Percentiles rank a stretch among this genome's conserved stretches.
Evolutionary conservation across 2,113 vertebrate species (phyloP).

Genomic region (Aspidoscelis tigris): DNA sequence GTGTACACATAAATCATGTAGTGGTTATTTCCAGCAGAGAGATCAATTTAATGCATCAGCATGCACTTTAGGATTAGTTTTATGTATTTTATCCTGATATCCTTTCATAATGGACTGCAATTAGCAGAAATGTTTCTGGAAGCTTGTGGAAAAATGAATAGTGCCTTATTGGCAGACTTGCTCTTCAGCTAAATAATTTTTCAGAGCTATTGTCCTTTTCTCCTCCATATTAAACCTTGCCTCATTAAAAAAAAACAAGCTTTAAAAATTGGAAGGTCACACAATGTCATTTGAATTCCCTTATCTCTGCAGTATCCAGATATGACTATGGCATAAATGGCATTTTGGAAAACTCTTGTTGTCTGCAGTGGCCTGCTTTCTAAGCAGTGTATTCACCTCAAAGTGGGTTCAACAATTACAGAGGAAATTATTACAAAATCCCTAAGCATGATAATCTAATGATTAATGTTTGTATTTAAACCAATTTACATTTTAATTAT

Average conservation of each 20-base stretch:
- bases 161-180: slow-evolving; percentile 10
- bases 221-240: neutral
- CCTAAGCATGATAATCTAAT: too few species aligned
- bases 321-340: neutral
- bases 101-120: slow-evolving; percentile 3
- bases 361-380: too few species aligned
- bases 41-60: slow-evolving; percentile 5
- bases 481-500: too few species aligned
- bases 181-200: slow-evolving; percentile 13
- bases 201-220: neutral
- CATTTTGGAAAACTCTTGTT: neutral
- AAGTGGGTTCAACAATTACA: too few species aligned
- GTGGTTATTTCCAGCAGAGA: neutral
- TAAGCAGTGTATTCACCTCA: too few species aligned
- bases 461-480: too few species aligned
- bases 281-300: neutral
- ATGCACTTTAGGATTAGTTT: slow-evolving; percentile 19
- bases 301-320: neutral
- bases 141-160: neutral
- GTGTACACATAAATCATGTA: neutral
- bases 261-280: neutral
- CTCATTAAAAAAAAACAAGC: neutral
- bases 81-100: slow-evolving; percentile 10
- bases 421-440: too few species aligned
- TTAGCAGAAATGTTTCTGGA: slow-evolving; percentile 30